Evolutionary conservation across 2,113 vertebrate genomes (phyloP).

Genomic region (Melanerpes aurifrons): DNA sequence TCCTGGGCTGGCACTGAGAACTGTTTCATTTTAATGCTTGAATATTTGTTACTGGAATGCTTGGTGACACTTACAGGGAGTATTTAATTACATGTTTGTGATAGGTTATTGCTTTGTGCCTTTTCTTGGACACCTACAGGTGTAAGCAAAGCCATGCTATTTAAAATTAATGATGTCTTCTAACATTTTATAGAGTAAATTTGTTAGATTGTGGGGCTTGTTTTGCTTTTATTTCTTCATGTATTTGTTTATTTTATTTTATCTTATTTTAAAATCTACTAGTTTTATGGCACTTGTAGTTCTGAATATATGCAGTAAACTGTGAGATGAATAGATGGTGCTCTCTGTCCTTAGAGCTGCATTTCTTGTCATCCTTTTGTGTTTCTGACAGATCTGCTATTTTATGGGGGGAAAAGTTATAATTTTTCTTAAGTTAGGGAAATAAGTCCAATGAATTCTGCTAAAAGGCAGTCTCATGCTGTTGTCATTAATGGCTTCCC

Average conservation of each 20-base stretch:
- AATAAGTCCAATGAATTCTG: constrained; percentile 21
- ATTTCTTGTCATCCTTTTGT: background rate
- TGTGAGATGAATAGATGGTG: background rate
- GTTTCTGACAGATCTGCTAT: background rate
- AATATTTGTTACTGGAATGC: background rate
- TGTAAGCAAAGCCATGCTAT: background rate
- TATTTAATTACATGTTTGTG: background rate
- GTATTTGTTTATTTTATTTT: background rate
- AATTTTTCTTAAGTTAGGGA: constrained; percentile 34
- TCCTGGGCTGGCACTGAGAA: background rate
- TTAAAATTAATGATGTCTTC: background rate
- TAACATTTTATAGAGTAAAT: background rate
- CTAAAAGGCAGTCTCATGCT: constrained; percentile 52
- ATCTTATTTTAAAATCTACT: background rate
- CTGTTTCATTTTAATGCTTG: background rate
- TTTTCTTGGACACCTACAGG: background rate
- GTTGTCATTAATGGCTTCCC: constrained; percentile 58
- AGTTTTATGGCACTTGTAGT: background rate
- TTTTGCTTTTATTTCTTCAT: background rate
- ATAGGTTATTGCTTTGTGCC: background rate
- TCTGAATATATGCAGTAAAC: background rate
- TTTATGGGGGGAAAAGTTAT: background rate
- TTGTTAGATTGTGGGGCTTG: background rate
- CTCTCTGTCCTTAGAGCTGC: background rate
- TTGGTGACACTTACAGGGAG: background rate